phyloP scores from a whole-genome alignment of 2,888 invertebrate species.

The Halocaridina rubra region DNA sequence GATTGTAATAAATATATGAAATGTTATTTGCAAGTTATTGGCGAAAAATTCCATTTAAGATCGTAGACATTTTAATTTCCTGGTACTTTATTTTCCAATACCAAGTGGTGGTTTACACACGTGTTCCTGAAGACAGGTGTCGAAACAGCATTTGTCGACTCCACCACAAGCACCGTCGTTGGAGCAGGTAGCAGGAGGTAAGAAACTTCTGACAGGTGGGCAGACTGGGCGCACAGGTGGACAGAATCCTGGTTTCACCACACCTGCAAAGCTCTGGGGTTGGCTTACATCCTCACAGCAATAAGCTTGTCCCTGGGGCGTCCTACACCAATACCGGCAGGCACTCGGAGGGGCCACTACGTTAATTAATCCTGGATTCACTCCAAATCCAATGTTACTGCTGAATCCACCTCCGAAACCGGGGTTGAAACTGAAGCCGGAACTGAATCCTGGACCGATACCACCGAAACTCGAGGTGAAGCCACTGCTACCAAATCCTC shows the following conservation, averaged over 20 bases:
- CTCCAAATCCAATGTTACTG: too few species aligned
- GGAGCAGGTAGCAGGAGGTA: conserved; percentile 19
- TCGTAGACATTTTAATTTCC: too few species aligned
- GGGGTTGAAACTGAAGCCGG: too few species aligned
- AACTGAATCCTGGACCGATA: too few species aligned
- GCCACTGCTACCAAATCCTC: not conserved
- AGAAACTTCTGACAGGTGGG: conserved; percentile 6
- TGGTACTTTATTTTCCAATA: too few species aligned
- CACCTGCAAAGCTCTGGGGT: not conserved
- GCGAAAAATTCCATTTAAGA: too few species aligned
- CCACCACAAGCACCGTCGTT: conserved; percentile 43
- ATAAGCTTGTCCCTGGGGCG: not conserved
- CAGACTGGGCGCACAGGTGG: not conserved
- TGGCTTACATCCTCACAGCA: not conserved
- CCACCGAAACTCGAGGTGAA: not conserved
- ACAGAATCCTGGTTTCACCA: not conserved
- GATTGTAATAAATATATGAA: too few species aligned
- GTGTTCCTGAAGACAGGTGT: conserved; percentile 42
- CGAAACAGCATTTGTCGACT: conserved; percentile 51
- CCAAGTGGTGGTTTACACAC: conserved; percentile 28
- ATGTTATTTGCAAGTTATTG: too few species aligned
- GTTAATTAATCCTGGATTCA: not conserved
- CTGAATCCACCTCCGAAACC: too few species aligned
- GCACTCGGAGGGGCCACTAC: not conserved
- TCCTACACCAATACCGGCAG: not conserved